Evolutionary conservation across 2,797 vertebrate species (phyloP), one percentile per base, ranked within the genome.

Genomic region (Pseudochirops cupreus): DNA sequence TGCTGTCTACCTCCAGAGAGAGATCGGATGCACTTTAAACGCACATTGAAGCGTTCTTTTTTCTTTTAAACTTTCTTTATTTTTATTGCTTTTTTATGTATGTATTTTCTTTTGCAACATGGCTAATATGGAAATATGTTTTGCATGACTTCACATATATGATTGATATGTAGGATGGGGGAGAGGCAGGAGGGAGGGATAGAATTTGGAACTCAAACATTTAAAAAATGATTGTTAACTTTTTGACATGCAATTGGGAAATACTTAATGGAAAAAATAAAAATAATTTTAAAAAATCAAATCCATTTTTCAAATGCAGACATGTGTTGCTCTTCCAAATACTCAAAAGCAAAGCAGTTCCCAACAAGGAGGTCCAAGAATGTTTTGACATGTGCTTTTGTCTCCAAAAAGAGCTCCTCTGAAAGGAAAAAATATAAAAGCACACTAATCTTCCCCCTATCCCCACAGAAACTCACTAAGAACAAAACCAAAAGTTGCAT

Each of bases 401-500:
- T 59, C 58, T 74, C 93, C 58, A 33, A 12, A 58, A 33, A 91
- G 12, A 52, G 13, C 62, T 74, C 29, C 18, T 52, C 53, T 0
- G 7, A 91, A 39, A 91, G 89, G 57, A 57, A 46, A 5, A 96
- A 96, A 91, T 93, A 93, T 57, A 50, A 82, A 26, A 39, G 39
- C 74, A 74, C 67, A 82, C n/a, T 39, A 74, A n/a, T 14, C 14
- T 7, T 18, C 6, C n/a, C 4, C 3, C 33, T n/a, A 1, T 14
- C 14, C 62, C 62, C n/a, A 74, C 16, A 74, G n/a, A 74, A 82
- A 46, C 46, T 46, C n/a, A 82, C 39, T 2, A 46, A 0, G 39
- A 46, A 46, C 74, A 56, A 96, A 96, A 96, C 92, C 93, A 93
- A 62, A 82, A 46, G n/a, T 21, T 53, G 2, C 59, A 92, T 97